Evolutionary conservation across 2,113 vertebrate genomes (phyloP).

Genomic region (Chaenogobius annularis): DNA sequence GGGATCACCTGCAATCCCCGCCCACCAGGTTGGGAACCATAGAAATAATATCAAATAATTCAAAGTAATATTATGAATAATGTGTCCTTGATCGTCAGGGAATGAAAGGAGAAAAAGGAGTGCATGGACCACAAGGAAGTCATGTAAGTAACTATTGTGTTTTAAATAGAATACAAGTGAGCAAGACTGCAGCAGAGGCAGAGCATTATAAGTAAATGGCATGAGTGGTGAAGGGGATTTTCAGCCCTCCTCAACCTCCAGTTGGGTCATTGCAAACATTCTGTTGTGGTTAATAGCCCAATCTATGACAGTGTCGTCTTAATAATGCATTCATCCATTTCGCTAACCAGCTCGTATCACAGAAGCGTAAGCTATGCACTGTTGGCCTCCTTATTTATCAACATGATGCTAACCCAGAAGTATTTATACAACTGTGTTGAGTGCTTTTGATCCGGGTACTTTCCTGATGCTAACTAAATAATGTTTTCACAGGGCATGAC

Average conservation of each 20-base stretch:
- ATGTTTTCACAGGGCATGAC: conserved; percentile 77
- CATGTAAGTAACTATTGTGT: conserved; percentile 74
- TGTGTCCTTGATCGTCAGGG: conserved; percentile 63
- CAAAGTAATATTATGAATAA: not conserved
- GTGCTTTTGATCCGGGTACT: not conserved
- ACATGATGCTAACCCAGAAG: not conserved
- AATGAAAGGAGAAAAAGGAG: conserved; percentile 83
- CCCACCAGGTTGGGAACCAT: no score
- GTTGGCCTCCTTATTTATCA: not conserved
- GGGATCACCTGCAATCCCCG: no score
- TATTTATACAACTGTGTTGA: not conserved
- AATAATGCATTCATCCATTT: no score
- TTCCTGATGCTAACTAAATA: not conserved
- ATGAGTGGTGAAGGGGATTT: no score
- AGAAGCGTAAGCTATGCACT: no score
- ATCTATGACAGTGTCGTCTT: no score
- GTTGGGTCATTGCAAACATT: no score
- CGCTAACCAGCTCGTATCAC: no score
- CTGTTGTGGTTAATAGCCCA: no score
- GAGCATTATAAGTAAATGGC: no score
- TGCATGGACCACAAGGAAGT: conserved; percentile 79
- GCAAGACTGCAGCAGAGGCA: no score
- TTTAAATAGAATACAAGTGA: not conserved
- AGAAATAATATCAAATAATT: not conserved
- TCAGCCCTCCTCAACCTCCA: no score